These are phyloP conservation scores for Bradypus variegatus DNA, from an alignment of 2,797 vertebrate genomes.

Conservation along the genomic window DNA sequence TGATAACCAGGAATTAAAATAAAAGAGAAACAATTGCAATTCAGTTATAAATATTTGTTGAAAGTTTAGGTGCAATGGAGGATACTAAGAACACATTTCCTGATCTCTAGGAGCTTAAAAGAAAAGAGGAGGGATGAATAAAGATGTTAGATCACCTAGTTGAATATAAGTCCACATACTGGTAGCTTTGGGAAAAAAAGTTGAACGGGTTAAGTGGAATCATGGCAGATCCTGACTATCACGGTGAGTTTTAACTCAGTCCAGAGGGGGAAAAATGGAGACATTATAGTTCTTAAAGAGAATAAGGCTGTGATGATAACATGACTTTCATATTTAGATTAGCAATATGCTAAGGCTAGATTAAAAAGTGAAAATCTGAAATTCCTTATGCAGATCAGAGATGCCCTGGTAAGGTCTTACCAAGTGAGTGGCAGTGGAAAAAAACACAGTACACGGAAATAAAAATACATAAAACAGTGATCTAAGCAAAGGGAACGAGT, in stretches of 20 bases:
- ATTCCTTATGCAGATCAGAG: not conserved
- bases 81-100: not conserved
- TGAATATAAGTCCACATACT: not conserved
- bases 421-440: not conserved
- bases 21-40: not conserved
- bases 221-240: not conserved
- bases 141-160: not conserved
- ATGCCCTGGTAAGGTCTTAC: not conserved
- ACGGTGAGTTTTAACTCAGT: not conserved
- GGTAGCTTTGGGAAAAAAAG: not conserved
- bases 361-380: not conserved
- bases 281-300: not conserved
- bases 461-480: not conserved
- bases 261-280: accelerated
- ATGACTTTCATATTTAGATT: not conserved
- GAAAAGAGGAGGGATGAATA: not conserved
- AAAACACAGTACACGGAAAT: too few relatives aligned
- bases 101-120: not conserved
- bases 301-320: not conserved
- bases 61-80: not conserved
- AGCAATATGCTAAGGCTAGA: not conserved
- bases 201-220: not conserved
- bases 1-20: not conserved
- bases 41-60: not conserved
- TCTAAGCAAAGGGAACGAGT: not conserved